These are phyloP conservation scores for Heloderma charlesbogerti DNA, from an alignment of 2,113 vertebrate species.

Conservation along the genomic window DNA sequence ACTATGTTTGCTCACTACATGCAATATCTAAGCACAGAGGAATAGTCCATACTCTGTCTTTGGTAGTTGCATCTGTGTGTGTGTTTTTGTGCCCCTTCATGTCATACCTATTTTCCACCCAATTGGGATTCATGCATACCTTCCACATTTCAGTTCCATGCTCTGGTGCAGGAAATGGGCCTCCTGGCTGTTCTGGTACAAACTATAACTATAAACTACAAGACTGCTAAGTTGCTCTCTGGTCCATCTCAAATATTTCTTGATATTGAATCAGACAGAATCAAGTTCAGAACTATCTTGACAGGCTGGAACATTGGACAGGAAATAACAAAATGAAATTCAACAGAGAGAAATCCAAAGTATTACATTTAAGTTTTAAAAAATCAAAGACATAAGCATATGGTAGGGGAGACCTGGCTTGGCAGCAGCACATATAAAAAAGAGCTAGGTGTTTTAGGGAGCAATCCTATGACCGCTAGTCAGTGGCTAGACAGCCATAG, in stretches of 20 bases:
- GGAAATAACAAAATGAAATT: no score
- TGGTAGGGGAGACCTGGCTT: no score
- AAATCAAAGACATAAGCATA: no score
- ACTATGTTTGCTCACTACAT: background rate
- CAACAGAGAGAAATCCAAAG: no score
- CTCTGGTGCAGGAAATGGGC: background rate
- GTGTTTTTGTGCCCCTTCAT: background rate
- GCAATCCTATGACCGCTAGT: no score
- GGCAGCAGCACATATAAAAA: no score
- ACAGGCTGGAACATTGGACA: no score
- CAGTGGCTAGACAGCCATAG: no score
- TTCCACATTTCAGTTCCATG: background rate
- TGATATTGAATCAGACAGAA: background rate
- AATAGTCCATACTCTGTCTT: background rate
- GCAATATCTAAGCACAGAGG: background rate
- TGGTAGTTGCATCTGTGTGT: background rate
- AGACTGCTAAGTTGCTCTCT: background rate
- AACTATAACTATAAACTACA: no score
- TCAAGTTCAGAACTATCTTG: no score
- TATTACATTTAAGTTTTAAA: no score
- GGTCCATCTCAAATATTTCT: background rate
- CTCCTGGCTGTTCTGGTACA: background rate
- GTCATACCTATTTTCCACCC: background rate
- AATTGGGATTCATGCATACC: background rate
- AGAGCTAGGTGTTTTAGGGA: no score